Evolutionary conservation across 2,113 vertebrate species (phyloP).

Genomic region (Rattus rattus): DNA sequence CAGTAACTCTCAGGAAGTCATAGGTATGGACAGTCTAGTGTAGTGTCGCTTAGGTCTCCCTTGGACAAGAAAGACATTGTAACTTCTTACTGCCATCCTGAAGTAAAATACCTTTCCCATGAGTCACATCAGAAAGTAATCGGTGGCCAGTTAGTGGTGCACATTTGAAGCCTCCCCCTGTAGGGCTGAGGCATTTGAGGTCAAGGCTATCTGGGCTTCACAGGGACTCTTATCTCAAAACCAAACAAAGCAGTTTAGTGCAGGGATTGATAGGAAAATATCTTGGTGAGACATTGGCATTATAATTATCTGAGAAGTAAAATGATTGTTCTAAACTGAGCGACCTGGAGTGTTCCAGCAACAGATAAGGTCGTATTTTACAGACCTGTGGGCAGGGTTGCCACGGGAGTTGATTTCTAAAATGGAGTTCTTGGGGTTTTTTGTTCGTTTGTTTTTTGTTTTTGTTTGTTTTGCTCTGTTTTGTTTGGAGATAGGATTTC

Average conservation of each 20-base stretch:
- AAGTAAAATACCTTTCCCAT: background rate
- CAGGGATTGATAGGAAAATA: background rate
- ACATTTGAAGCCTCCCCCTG: background rate
- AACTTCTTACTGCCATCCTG: background rate
- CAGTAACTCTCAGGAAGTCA: background rate
- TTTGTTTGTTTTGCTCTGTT: background rate
- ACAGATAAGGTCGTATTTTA: background rate
- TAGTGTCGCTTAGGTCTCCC: background rate
- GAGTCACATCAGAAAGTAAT: background rate
- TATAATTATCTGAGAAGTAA: slow-evolving; percentile 1
- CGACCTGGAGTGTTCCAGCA: background rate
- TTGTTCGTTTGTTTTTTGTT: background rate
- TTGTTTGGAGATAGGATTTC: background rate
- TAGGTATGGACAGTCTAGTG: background rate
- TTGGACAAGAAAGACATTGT: background rate
- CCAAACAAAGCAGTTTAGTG: background rate
- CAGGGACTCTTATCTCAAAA: background rate
- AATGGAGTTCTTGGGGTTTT: background rate
- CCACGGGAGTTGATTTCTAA: background rate
- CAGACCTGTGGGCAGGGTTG: background rate
- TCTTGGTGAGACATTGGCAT: background rate
- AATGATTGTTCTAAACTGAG: background rate
- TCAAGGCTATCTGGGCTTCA: background rate
- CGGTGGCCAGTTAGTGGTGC: background rate
- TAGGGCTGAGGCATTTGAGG: background rate